Evolutionary conservation across 2,797 vertebrate species (phyloP).

Genomic region (Heterohyrax brucei): DNA sequence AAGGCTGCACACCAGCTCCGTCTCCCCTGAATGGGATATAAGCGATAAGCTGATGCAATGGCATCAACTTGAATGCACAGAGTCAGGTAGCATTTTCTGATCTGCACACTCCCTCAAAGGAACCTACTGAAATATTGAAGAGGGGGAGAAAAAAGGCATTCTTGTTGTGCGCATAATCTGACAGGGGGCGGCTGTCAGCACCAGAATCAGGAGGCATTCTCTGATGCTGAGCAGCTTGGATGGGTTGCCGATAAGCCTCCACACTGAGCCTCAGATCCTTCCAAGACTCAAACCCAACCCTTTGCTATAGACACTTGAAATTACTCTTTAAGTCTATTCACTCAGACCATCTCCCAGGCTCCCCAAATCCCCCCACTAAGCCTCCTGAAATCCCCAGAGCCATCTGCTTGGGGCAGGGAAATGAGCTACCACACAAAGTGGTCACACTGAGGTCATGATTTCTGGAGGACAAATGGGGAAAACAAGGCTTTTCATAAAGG

Average conservation of each 20-base stretch:
- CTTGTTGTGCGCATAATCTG: not conserved
- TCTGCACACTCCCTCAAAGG: not conserved
- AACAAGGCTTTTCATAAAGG: conserved; percentile 55
- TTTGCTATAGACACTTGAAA: conserved; percentile 54
- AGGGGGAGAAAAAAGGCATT: not conserved
- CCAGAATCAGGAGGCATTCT: not conserved
- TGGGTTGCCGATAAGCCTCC: conserved; percentile 55
- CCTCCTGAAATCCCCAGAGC: conserved; percentile 69
- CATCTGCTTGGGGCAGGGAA: conserved; percentile 71
- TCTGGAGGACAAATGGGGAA: conserved; percentile 70
- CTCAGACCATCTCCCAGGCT: not conserved
- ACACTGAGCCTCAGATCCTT: not conserved
- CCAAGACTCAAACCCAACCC: conserved; percentile 54
- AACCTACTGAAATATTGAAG: conserved; percentile 41
- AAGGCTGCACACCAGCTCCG: not conserved
- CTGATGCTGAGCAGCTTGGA: not conserved
- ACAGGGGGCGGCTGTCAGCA: not conserved
- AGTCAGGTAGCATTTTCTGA: conserved; percentile 58
- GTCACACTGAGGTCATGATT: conserved; percentile 69
- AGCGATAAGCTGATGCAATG: conserved; percentile 63
- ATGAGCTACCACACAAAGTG: conserved; percentile 62
- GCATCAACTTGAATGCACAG: conserved; percentile 52
- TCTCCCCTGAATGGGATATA: not conserved
- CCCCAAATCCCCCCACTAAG: conserved; percentile 42
- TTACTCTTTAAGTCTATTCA: conserved; percentile 23